Percentiles rank a stretch among this genome's conserved stretches.
These are phyloP conservation scores for Napeogenes sylphis DNA, from an alignment of 2,888 invertebrate species.

Conservation along the genomic window DNA sequence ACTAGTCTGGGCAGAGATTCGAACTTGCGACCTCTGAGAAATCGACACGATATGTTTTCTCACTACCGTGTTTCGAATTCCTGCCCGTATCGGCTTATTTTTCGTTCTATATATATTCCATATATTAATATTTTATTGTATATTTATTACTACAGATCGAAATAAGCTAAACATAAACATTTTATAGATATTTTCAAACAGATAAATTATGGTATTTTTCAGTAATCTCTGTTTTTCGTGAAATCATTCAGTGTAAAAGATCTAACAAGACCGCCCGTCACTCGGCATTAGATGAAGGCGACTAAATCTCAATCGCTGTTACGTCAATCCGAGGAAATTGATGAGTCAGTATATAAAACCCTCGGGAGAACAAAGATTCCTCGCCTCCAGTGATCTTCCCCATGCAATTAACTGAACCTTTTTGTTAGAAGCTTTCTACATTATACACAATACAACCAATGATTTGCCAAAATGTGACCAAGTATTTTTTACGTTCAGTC, in stretches of 20 bases:
- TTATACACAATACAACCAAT: constrained; percentile 72
- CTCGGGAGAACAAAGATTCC: constrained; percentile 66
- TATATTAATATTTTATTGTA: too few relatives aligned
- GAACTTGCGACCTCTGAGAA: too few relatives aligned
- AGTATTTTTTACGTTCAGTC: constrained; percentile 54
- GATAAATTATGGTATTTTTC: constrained; percentile 42
- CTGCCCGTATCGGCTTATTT: too few relatives aligned
- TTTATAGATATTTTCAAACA: constrained; percentile 3
- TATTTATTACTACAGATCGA: too few relatives aligned
- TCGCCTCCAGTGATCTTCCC: constrained; percentile 65
- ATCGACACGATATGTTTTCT: too few relatives aligned
- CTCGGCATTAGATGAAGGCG: constrained; percentile 42
- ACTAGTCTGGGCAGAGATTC: too few relatives aligned
- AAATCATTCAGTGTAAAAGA: constrained; percentile 22
- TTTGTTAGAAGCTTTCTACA: constrained; percentile 69
- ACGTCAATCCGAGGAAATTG: constrained; percentile 65
- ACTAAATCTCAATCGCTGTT: constrained; percentile 55
- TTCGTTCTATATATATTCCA: too few relatives aligned
- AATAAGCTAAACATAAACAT: too few relatives aligned
- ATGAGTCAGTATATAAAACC: constrained; percentile 72
- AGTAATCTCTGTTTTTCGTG: constrained; percentile 23
- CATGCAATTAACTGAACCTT: constrained; percentile 73
- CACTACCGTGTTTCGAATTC: too few relatives aligned
- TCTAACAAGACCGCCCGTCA: constrained; percentile 30
- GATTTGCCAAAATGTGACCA: constrained; percentile 70